Evolutionary conservation across 2,888 invertebrate species (phyloP).

Genomic region (Cryptocephalus primarius): DNA sequence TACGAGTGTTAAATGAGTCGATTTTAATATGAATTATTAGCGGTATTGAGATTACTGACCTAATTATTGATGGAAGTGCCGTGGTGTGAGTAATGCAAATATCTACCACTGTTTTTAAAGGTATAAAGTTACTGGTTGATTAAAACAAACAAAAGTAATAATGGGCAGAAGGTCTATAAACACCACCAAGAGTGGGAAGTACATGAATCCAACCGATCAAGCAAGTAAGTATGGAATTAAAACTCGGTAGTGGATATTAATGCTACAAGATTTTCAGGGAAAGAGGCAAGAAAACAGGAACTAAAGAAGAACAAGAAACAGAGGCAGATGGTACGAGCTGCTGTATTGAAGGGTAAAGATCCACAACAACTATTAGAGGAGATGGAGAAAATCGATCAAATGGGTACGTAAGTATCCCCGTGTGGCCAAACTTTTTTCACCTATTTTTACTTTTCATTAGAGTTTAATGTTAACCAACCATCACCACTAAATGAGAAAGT

Average conservation of each 20-base stretch:
- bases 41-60: too few species aligned
- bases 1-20: too few species aligned
- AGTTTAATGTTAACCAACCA: constrained; percentile 89
- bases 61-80: too few species aligned
- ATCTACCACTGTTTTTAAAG: too few species aligned
- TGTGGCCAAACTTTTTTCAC: too few species aligned
- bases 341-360: constrained; percentile 96
- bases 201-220: constrained; percentile 99
- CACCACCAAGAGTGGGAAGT: constrained; percentile 99
- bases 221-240: constrained; percentile 62
- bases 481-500: constrained; percentile 95
- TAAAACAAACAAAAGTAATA: constrained; percentile 24
- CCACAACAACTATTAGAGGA: constrained; percentile 90
- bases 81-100: background rate
- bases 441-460: constrained; percentile 40
- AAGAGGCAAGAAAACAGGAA: constrained; percentile 95
- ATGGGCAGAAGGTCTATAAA: constrained; percentile 97
- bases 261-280: constrained; percentile 49
- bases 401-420: constrained; percentile 56
- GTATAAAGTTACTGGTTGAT: too few species aligned
- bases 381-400: constrained; percentile 96
- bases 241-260: background rate
- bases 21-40: too few species aligned
- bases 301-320: constrained; percentile 98
- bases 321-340: constrained; percentile 88